These are phyloP conservation scores for Palythoa grandis DNA, from an alignment of 92 coral and sea anemone genomes.

Conservation along the genomic window DNA sequence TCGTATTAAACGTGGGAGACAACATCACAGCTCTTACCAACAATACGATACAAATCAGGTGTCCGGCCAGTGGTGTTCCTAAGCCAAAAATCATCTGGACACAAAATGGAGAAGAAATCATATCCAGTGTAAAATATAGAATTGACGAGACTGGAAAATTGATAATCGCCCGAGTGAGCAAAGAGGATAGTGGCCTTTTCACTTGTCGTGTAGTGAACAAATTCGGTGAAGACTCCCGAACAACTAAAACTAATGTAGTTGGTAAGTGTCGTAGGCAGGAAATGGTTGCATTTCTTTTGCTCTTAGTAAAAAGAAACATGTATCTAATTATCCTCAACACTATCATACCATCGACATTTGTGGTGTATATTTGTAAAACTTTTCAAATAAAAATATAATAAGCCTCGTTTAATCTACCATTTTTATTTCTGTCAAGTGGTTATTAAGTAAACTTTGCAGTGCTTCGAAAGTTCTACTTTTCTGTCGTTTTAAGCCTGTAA, in stretches of 20 bases:
- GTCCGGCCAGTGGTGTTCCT: constrained; percentile 38
- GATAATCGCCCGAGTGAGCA: background rate
- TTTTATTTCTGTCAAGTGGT: too few relatives aligned
- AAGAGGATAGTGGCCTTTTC: background rate
- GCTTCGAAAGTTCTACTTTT: too few relatives aligned
- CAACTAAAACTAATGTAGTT: background rate
- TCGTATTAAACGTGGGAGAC: constrained; percentile 26
- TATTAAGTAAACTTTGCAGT: too few relatives aligned
- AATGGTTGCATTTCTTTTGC: background rate
- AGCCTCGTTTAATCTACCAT: too few relatives aligned
- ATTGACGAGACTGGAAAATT: constrained; percentile 33
- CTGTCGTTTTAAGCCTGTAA: too few relatives aligned
- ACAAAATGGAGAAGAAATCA: constrained; percentile 11
- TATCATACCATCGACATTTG: too few relatives aligned
- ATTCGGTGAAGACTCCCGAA: constrained; percentile 26
- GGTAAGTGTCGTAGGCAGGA: background rate
- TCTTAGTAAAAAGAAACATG: background rate
- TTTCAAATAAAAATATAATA: too few relatives aligned
- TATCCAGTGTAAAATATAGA: constrained; percentile 6
- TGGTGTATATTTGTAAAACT: too few relatives aligned
- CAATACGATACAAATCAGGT: constrained; percentile 25
- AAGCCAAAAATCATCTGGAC: constrained; percentile 32
- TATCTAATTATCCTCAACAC: background rate
- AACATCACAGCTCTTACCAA: constrained; percentile 47
- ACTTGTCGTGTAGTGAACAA: constrained; percentile 7